Evolutionary conservation across 2,797 vertebrate species (phyloP), one percentile per base, ranked within the genome.

Genomic region (Streptopelia turtur): DNA sequence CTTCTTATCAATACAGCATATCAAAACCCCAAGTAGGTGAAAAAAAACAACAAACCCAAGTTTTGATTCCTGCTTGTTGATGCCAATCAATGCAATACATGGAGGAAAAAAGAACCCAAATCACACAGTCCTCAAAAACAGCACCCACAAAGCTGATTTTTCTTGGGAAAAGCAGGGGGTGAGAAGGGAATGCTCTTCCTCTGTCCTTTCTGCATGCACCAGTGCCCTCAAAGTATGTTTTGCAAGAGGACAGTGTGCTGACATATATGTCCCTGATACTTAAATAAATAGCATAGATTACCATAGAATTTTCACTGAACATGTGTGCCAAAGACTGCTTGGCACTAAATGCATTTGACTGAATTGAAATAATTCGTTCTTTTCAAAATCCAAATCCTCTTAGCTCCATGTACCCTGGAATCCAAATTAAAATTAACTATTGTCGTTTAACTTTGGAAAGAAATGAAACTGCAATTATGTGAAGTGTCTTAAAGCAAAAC

Each of bases 311-410:
- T 93, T 83, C 70, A 89, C 28, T 84, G 33, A 75, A 41, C 80
- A 45, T 57, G 86, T 64, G 49, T 77, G 53, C 71, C 83, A 92
- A 96, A 95, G 76, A 14, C 79, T 83, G 75, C 61, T 77, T 96
- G 66, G 72, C 64, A 76, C 14, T 66, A 53, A 83, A 56, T 59
- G 10, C 3, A 55, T 49, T 83, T 95, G 31, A 69, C 25, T 90
- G 53, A 96, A 90, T 69, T 81, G 28, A 22, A 95, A 57, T 35
- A 25, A 63, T 76, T 95, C 95, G 8, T 89, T 90, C 47, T 95
- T 88, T 95, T 83, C n/a, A 74, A 87, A 86, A 84, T 90, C 57
- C 16, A 95, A 82, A 91, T 63, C 37, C 50, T 68, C 55, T 84
- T 96, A 87, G 72, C 12, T 89, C 28, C 16, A 86, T 80, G 69